These are phyloP conservation scores for Diprion similis DNA, from an alignment of 1,140 invertebrate species.

Conservation along the genomic window DNA sequence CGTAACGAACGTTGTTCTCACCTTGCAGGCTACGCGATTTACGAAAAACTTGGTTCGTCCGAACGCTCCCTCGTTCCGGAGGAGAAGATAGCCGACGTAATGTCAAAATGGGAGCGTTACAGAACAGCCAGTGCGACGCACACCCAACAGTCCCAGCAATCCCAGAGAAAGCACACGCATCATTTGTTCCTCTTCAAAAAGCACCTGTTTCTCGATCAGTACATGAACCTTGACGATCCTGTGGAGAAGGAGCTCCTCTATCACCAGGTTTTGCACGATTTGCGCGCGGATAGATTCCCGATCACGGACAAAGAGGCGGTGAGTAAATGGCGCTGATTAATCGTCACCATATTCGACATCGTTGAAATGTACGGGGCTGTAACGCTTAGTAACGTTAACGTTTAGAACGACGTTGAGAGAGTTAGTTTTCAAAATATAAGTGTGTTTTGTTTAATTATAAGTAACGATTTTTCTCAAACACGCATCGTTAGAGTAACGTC, in stretches of 20 bases:
- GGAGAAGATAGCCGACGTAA: slow-evolving; percentile 92
- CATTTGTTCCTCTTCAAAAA: slow-evolving; percentile 89
- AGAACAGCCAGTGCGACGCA: slow-evolving; percentile 67
- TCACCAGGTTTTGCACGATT: slow-evolving; percentile 90
- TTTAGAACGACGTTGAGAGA: background rate
- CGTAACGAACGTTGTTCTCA: slow-evolving; percentile 13
- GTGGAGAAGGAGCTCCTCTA: slow-evolving; percentile 97
- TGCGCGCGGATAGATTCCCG: slow-evolving; percentile 89
- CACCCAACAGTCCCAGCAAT: slow-evolving; percentile 51
- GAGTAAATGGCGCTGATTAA: slow-evolving; percentile 54
- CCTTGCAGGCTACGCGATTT: slow-evolving; percentile 74
- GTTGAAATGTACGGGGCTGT: background rate
- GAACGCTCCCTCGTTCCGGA: slow-evolving; percentile 83
- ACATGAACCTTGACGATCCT: slow-evolving; percentile 82
- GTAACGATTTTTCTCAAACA: background rate
- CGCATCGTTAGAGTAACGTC: too few species aligned
- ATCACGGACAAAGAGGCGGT: slow-evolving; percentile 93
- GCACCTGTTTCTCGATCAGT: slow-evolving; percentile 89
- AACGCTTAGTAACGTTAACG: background rate
- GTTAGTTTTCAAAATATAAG: too few species aligned
- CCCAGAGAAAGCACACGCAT: slow-evolving; percentile 62
- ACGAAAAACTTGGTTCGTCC: slow-evolving; percentile 80
- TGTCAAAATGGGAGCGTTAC: slow-evolving; percentile 95
- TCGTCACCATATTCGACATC: slow-evolving; percentile 9
- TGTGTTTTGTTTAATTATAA: too few species aligned